Base-by-base conservation (phyloP, 2,113 vertebrate species). In the Salminus brasiliensis region DNA sequence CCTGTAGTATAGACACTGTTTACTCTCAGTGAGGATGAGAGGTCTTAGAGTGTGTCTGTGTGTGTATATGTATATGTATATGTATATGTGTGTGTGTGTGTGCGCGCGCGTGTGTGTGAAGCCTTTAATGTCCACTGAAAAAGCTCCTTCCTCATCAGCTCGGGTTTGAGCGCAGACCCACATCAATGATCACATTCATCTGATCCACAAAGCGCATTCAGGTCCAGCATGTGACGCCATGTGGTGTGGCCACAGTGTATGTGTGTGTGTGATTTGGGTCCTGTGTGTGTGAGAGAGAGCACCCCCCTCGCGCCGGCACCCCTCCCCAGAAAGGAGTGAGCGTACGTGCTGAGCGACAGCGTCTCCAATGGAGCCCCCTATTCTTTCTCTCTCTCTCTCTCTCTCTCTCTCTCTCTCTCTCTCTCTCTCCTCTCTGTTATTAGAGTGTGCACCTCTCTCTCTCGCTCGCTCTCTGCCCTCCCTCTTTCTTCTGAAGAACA, bases 311-410 rank as follows among this genome's bases (percentile, higher is more conserved):
- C n/a, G n/a, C n/a, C n/a, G n/a, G n/a, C n/a, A n/a, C n/a, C n/a
- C n/a, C 29, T 67, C 34, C 66, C 69, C 67, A 52, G 57, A 49
- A 23, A 34, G 69, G 83, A 88, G 91, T 65, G 52, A 25, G 52
- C 10, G 85, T 91, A 91, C 91, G 91, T 92, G 90, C 91, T n/a
- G 85, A 86, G 76, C 76, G 72, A 85, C 88, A 91, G 87, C 87
- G 88, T 87, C 88, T 84, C 89, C 53, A 79, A 72, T 74, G 53
- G 76, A 79, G 47, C 79, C 76, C 74, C 52, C 81, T 71, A 39
- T 70, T 23, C 57, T 34, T 32, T 74, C 67, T 76, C 43, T 75
- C 66, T 30, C 74, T 73, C 43, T 83, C 75, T 21, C 18, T 65
- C 45, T 43, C 57, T 39, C 57, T 72, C 36, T 36, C 16, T 57